Evolutionary conservation across 2,888 invertebrate species (phyloP), one percentile per base, ranked within the genome.

Genomic region (Malachius bipustulatus): DNA sequence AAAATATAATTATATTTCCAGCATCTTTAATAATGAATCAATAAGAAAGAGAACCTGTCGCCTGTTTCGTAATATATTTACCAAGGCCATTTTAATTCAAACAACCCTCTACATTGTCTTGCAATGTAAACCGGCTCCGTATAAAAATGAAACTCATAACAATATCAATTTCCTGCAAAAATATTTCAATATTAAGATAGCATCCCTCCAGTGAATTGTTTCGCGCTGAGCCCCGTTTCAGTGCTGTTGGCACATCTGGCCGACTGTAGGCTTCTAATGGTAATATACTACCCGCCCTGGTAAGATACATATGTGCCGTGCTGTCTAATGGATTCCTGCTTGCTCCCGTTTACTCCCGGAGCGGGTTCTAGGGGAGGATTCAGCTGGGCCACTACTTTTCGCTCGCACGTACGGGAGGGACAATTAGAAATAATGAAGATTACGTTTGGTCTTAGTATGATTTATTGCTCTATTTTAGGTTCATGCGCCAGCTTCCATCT

Each of bases 401-500:
- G 51, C 54, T 53, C 51, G 53, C 59, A 57, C 59, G 59, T 57
- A 51, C 48, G 49, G 49, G 49, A 46, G 54, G 51, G 51, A 55
- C 58, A 60, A 60, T 60, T 59, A 60, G 58, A 57, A 60, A 54
- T 60, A 59, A 60, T 60, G 59, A 58, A 56, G 57, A 59, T 58
- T 55, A 56, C 55, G 51, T 45, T 43, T 42, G 45, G 53, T 51
- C 49, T 56, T 55, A 56, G 47, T 52, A 57, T 56, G 57, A 57
- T 57, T 49, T 55, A 57, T 46, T 44, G 44, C 47, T 36, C 42
- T 42, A 44, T 47, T 42, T 43, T 43, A n/a, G n/a, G n/a, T n/a
- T n/a, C n/a, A n/a, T n/a, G n/a, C n/a, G n/a, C n/a, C n/a, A n/a
- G n/a, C n/a, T n/a, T n/a, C n/a, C n/a, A n/a, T n/a, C n/a, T n/a